Evolutionary conservation across 2,888 invertebrate genomes (phyloP).

Genomic region (Lochmaea crataegi): DNA sequence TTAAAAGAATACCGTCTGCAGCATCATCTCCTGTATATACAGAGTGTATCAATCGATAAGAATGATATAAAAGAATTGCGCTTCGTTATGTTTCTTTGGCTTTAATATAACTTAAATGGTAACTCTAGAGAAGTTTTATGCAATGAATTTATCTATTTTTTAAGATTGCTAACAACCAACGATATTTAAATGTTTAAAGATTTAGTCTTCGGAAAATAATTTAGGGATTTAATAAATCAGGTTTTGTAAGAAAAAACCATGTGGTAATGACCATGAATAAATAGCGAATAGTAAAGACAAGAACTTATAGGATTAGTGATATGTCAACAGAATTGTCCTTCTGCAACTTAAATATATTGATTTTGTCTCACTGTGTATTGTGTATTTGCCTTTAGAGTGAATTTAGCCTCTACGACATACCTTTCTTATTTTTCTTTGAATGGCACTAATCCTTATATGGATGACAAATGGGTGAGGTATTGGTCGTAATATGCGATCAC

Average conservation of each 20-base stretch:
- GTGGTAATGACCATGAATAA: neutral
- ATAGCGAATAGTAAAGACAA: neutral
- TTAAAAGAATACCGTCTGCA: conserved; percentile 9
- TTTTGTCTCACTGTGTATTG: conserved; percentile 14
- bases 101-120: no score
- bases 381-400: conserved; percentile 8
- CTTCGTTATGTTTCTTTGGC: no score
- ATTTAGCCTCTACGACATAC: conserved; percentile 24
- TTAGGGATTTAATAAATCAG: no score
- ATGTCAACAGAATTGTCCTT: neutral
- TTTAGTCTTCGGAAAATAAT: no score
- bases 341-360: neutral
- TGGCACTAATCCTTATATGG: conserved; percentile 33
- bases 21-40: conserved; percentile 3
- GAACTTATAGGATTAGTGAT: neutral
- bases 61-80: neutral
- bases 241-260: no score
- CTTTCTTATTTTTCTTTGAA: conserved; percentile 28
- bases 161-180: no score
- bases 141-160: no score
- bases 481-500: conserved; percentile 22
- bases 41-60: neutral
- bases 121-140: no score
- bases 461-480: conserved; percentile 35
- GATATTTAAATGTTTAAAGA: no score